Conservation (phyloP, 2,888 invertebrate genomes). For the Cryptus viduatorius region DNA sequence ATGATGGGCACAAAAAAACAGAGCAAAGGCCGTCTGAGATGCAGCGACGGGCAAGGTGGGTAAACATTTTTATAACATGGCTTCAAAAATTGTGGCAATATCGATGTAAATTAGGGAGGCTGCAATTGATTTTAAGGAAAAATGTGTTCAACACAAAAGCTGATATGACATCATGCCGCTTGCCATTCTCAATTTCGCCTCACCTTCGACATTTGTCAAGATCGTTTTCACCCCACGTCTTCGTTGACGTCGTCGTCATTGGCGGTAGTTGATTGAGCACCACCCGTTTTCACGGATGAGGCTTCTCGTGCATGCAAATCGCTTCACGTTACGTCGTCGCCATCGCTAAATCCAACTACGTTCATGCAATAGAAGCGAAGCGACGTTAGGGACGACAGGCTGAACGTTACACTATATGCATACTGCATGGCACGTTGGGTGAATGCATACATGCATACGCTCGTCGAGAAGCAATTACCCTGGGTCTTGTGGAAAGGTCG, state of each 20-base stretch:
- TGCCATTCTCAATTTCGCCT: not conserved
- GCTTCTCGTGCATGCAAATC: slow-evolving; percentile 60
- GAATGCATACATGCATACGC: slow-evolving; percentile 34
- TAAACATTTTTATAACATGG: too few species aligned
- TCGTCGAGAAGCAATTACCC: slow-evolving; percentile 59
- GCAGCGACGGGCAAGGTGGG: too few species aligned
- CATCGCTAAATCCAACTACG: slow-evolving; percentile 51
- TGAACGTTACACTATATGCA: slow-evolving; percentile 13
- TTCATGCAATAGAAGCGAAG: slow-evolving; percentile 20
- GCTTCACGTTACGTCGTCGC: slow-evolving; percentile 47
- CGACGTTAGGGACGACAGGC: slow-evolving; percentile 34
- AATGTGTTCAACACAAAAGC: not conserved
- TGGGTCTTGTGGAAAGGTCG: slow-evolving; percentile 33
- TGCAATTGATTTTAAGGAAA: too few species aligned
- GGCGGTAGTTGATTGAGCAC: not conserved
- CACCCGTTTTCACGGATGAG: slow-evolving; percentile 35
- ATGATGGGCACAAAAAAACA: too few species aligned
- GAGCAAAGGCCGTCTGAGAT: too few species aligned
- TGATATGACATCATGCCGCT: not conserved
- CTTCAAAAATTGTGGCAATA: too few species aligned
- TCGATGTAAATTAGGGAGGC: too few species aligned
- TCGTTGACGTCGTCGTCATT: slow-evolving; percentile 21
- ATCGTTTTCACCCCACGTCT: slow-evolving; percentile 3
- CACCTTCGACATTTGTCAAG: not conserved
- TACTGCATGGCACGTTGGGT: slow-evolving; percentile 35